Evolutionary conservation across 2,113 vertebrate genomes (phyloP).

Genomic region (rat (Rattus norvegicus)): DNA sequence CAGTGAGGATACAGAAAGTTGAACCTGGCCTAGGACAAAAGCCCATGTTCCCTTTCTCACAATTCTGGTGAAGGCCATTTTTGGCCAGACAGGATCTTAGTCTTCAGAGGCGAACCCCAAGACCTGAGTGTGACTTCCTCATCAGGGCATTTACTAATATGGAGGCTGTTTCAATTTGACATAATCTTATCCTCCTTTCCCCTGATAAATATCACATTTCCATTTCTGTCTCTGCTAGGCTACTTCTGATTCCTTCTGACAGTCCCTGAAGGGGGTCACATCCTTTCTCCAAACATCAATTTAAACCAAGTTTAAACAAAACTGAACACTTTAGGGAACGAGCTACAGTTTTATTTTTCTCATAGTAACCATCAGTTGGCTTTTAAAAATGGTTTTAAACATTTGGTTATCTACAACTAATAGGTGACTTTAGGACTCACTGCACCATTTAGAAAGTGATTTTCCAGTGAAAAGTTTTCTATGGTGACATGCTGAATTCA

Average conservation of each 20-base stretch:
- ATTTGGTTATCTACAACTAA: not conserved
- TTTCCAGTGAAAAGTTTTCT: constrained; percentile 28
- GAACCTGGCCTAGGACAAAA: not conserved
- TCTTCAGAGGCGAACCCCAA: not conserved
- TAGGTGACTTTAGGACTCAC: not conserved
- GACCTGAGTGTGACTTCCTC: not conserved
- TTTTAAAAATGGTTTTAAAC: constrained; percentile 24
- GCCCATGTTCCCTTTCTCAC: not conserved
- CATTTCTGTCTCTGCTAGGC: constrained; percentile 60
- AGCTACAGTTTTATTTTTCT: not conserved
- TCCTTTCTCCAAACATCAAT: not conserved
- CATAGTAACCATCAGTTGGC: not conserved
- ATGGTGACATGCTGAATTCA: constrained; percentile 14
- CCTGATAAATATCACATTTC: constrained; percentile 72
- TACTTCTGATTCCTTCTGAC: constrained; percentile 62
- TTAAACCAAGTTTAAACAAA: constrained; percentile 56
- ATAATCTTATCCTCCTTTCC: constrained; percentile 26
- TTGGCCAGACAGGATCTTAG: not conserved
- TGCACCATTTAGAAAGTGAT: not conserved
- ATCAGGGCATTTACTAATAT: not conserved
- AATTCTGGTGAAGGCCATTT: not conserved
- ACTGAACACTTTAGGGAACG: constrained; percentile 43
- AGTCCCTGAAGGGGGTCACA: not conserved
- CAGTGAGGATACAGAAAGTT: not conserved
- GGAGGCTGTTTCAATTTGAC: not conserved